Evolutionary conservation across 2,888 invertebrate species (phyloP), one percentile per base, ranked within the genome.

Genomic region (Danaus chrysippus): DNA sequence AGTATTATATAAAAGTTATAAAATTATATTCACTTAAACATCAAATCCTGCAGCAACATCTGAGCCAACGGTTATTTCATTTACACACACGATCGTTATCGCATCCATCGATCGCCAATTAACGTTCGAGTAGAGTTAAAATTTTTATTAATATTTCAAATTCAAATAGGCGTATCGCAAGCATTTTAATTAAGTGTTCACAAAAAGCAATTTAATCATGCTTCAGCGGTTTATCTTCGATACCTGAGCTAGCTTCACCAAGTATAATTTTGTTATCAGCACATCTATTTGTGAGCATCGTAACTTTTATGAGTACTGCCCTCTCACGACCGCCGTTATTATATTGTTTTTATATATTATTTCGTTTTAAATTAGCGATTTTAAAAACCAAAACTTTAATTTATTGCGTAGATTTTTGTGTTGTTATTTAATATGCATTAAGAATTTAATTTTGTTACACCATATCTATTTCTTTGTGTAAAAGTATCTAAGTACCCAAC

Each of bases 251-350:
- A 56, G 59, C 59, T 62, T 63, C 64, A 68, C 68, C 70, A 75
- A 73, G 74, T 80, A 78, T 81, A 82, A 82, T 82, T 82, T 80
- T 64, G 75, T 83, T 84, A 85, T 84, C 84, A 75, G 68, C 68
- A 60, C 75, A 83, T 84, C 83, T 79, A 72, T 74, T 74, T 72
- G 64, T 71, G 71, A 74, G 75, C 73, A 76, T 78, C 81, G 78
- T 70, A 73, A 72, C 73, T 81, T 82, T 84, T 79, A 80, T 74
- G 79, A 57, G 54, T 10, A 46, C 60, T 43, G 57, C 19, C 57
- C 49, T 41, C 63, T 63, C 57, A 57, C 46, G 42, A 63, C 17
- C 41, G 46, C 53, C n/a, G 46, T 63, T 57, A 49, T 63, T 57
- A 49, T 63, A 60, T 63, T 57, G 53, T 60, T 60, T 57, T 49